These are phyloP conservation scores for Dendrophyllia cribrosa DNA, from an alignment of 64 coral and sea anemone species.

Conservation along the genomic window DNA sequence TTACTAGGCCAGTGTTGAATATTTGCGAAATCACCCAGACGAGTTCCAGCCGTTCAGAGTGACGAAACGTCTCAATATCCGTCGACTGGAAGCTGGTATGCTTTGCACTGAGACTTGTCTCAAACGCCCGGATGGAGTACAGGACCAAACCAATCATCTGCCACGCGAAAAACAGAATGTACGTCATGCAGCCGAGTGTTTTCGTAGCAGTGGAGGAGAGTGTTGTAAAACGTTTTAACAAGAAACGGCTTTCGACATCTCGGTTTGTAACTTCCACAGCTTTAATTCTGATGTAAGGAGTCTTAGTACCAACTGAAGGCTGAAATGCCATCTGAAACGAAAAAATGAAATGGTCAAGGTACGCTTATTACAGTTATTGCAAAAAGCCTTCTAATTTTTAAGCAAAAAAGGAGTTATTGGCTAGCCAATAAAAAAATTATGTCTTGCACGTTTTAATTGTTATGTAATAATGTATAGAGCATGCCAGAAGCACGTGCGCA, in stretches of 20 bases:
- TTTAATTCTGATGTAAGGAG: neutral
- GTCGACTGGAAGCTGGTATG: neutral
- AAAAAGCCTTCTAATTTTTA: too few species aligned
- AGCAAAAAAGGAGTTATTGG: too few species aligned
- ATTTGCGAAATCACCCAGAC: neutral
- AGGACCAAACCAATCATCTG: slow-evolving; percentile 14
- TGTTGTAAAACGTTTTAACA: too few species aligned
- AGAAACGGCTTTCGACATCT: neutral
- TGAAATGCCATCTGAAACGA: neutral
- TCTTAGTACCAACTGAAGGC: neutral
- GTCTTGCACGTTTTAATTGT: too few species aligned
- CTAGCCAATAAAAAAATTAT: too few species aligned
- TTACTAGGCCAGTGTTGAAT: neutral
- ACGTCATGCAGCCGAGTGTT: neutral
- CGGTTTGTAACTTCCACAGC: neutral
- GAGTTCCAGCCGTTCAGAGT: neutral
- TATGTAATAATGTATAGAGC: too few species aligned
- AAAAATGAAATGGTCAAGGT: neutral
- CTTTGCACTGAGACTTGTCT: neutral
- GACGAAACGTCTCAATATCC: neutral
- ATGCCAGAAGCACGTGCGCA: too few species aligned
- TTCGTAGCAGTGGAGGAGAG: neutral
- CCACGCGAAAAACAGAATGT: neutral
- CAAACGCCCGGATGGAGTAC: slow-evolving; percentile 5
- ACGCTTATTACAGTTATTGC: neutral